These are phyloP conservation scores for Montipora foliosa DNA, from an alignment of 64 coral and sea anemone genomes.

Conservation along the genomic window DNA sequence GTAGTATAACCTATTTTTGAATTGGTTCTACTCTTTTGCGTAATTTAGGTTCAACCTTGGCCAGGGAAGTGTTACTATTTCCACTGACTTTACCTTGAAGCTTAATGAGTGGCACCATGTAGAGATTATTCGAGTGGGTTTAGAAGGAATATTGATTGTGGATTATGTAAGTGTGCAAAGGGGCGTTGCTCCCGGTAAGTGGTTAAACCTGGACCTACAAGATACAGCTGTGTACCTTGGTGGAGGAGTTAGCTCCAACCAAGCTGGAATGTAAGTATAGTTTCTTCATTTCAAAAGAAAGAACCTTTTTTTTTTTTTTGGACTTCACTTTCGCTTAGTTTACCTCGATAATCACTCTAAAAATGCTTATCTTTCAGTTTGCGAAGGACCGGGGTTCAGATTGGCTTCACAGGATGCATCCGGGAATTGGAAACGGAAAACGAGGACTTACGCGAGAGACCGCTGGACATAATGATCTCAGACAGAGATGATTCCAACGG, in stretches of 20 bases:
- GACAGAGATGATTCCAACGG: neutral
- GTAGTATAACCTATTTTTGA: too few species aligned
- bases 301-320: neutral
- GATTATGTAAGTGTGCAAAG: neutral
- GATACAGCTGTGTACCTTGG: neutral
- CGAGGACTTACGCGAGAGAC: constrained; percentile 48
- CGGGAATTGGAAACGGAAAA: constrained; percentile 59
- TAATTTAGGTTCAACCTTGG: constrained; percentile 29
- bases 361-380: neutral
- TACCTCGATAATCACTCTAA: too few species aligned
- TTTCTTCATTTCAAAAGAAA: neutral
- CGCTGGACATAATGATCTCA: constrained; percentile 29
- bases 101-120: neutral
- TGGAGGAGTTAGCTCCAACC: neutral
- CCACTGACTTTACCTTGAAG: neutral
- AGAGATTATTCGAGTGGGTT: constrained; percentile 1
- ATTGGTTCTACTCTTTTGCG: too few species aligned
- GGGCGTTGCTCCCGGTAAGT: neutral
- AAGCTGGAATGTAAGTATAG: neutral
- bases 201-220: neutral
- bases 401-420: constrained; percentile 71
- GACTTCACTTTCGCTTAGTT: too few species aligned
- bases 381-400: constrained; percentile 28
- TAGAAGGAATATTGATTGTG: constrained; percentile 10
- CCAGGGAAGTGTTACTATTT: neutral